Percentiles rank a stretch among this genome's conserved stretches.
phyloP scores from a whole-genome alignment of 2,888 invertebrate species.

The Caenorhabditis uteleia region DNA sequence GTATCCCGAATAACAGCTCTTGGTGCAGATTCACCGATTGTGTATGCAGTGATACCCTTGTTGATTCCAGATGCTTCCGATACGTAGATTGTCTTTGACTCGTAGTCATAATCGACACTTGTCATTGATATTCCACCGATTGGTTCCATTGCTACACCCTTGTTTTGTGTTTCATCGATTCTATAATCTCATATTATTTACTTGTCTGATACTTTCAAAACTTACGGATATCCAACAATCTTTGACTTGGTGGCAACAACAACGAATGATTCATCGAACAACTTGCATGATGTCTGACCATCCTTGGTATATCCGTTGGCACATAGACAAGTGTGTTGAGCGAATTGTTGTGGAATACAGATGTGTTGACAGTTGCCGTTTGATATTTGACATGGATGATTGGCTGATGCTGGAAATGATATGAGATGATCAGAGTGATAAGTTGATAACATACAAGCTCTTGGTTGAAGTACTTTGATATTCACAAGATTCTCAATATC shows the following conservation, averaged over 20 bases:
- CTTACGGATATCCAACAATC: slow-evolving; percentile 80
- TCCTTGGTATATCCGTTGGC: slow-evolving; percentile 79
- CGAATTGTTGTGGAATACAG: slow-evolving; percentile 85
- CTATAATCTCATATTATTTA: no score
- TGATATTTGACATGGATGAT: slow-evolving; percentile 82
- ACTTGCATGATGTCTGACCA: slow-evolving; percentile 76
- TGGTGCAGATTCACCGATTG: slow-evolving; percentile 61
- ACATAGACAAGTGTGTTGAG: slow-evolving; percentile 84
- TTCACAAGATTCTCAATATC: slow-evolving; percentile 79
- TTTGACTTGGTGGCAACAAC: slow-evolving; percentile 88
- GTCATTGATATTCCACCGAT: slow-evolving; percentile 86
- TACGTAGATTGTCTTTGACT: slow-evolving; percentile 90
- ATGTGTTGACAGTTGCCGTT: slow-evolving; percentile 95
- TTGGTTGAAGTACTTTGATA: slow-evolving; percentile 85
- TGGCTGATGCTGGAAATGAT: slow-evolving; percentile 38
- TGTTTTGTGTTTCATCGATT: slow-evolving; percentile 55
- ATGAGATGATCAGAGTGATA: neutral
- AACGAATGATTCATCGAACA: slow-evolving; percentile 82
- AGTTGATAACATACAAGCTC: slow-evolving; percentile 73
- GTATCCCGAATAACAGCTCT: slow-evolving; percentile 60
- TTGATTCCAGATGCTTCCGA: slow-evolving; percentile 77
- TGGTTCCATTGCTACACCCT: slow-evolving; percentile 91
- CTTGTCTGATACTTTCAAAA: no score
- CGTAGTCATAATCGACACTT: slow-evolving; percentile 83
- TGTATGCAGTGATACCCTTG: slow-evolving; percentile 74